phyloP scores from a whole-genome alignment of 1,140 invertebrate species.

The Drosophila novamexicana region DNA sequence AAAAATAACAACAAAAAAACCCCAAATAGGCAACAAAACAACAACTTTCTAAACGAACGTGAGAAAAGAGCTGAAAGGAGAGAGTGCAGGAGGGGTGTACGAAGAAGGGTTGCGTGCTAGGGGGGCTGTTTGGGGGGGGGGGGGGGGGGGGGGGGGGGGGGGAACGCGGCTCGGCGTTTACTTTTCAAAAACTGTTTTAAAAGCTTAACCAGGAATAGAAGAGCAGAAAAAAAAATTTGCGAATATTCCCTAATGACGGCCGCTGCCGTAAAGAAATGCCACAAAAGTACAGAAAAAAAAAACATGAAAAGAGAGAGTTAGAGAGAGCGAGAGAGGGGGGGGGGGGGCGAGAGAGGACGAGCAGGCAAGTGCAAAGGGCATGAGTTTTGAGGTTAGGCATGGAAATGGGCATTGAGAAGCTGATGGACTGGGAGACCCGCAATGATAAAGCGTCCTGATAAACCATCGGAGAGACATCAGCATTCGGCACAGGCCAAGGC shows the following conservation, averaged over 20 bases:
- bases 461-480: slow-evolving; percentile 36
- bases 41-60: slow-evolving; percentile 18
- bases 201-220: slow-evolving; percentile 77
- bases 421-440: slow-evolving; percentile 1
- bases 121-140: background rate
- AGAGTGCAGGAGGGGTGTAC: background rate
- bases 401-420: slow-evolving; percentile 3
- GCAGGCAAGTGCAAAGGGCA: background rate
- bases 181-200: slow-evolving; percentile 79
- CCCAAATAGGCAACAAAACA: slow-evolving; percentile 34
- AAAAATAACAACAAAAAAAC: background rate
- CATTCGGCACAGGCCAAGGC: slow-evolving; percentile 17
- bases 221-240: slow-evolving; percentile 46
- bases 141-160: too few relatives aligned
- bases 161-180: slow-evolving; percentile 35
- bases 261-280: slow-evolving; percentile 30
- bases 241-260: slow-evolving; percentile 80
- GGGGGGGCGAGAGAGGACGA: background rate
- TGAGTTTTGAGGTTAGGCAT: slow-evolving; percentile 2
- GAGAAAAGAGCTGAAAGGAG: background rate
- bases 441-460: slow-evolving; percentile 48
- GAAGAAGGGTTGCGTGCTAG: background rate
- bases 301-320: background rate
- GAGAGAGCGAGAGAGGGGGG: slow-evolving; percentile 2
- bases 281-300: slow-evolving; percentile 23